Evolutionary conservation across 2,888 invertebrate species (phyloP), one percentile per base, ranked within the genome.

Genomic region (Drosophila neotestacea): DNA sequence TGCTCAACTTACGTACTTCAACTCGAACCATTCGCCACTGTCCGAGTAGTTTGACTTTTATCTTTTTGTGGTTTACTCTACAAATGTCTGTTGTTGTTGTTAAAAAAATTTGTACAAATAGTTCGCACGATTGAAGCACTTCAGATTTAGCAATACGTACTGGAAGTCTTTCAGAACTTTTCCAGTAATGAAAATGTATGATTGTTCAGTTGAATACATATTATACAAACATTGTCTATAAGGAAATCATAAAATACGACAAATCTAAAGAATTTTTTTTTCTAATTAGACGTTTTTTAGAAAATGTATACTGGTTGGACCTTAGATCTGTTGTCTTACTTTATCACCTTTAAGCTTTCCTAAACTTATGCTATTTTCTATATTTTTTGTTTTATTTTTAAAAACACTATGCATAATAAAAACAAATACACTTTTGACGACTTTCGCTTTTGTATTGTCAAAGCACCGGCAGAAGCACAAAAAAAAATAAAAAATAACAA

Each of bases 1-100:
- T 85, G 83, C 83, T 81, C 70, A 84, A 84, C 76, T 84, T 83
- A 84, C 80, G 79, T 82, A 78, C 79, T 84, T 55, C 62, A 74
- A 11, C 50, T 36, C 13, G 22, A 44, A 47, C 38, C 58, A 58
- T 69, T 82, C 48, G 75, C 66, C 68, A 71, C 47, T 77, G 65
- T 75, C 62, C 70, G 65, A 77, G 77, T 77, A 72, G 66, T 68
- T 70, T 73, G 72, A 58, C 47, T 47, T 46, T 41, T 54, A 38
- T 54, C 42, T 71, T 60, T 39, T 56, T 59, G 47, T 55, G 41
- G 16, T 62, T 58, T 68, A 60, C 56, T 56, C 63, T 42, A 41
- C 41, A 32, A 36, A 59, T 61, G 64, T 66, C 38, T 51, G 30
- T 70, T 64, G 46, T 54, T 64, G 63, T 59, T 47, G 32, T 51